Evolutionary conservation across 2,888 invertebrate species (phyloP).

Genomic region (Lypha dubia): DNA sequence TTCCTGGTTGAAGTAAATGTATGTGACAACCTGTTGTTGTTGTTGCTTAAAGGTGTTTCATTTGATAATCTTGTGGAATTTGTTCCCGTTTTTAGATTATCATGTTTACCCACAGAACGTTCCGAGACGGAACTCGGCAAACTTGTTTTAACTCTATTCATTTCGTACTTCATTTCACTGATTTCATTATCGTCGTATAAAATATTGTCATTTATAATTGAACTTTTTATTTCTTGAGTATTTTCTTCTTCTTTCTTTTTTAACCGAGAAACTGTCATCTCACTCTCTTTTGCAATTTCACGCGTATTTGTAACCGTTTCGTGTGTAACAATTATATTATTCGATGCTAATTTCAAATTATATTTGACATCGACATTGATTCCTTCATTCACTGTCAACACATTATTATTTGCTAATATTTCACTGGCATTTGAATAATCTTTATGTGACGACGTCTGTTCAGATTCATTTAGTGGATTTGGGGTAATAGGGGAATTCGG

Average conservation of each 20-base stretch:
- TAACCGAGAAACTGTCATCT: constrained; percentile 18
- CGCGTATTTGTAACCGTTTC: constrained; percentile 17
- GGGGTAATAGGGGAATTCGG: constrained; percentile 51
- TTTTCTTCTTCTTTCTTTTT: constrained; percentile 13
- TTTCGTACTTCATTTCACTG: constrained; percentile 79
- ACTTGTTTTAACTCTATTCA: constrained; percentile 73
- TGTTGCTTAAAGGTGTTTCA: background rate
- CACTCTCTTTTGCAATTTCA: constrained; percentile 8
- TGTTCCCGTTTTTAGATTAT: background rate
- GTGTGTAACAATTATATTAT: background rate
- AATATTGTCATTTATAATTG: constrained; percentile 25
- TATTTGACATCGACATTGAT: constrained; percentile 18
- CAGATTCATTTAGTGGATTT: constrained; percentile 42
- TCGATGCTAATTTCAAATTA: constrained; percentile 52
- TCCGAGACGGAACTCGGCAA: constrained; percentile 66
- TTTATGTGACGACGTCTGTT: constrained; percentile 61
- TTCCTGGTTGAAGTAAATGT: background rate
- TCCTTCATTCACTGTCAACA: constrained; percentile 28
- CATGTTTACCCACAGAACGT: constrained; percentile 50
- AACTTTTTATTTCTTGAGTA: constrained; percentile 4
- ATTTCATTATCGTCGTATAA: constrained; percentile 20
- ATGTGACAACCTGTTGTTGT: background rate
- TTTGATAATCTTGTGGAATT: constrained; percentile 3
- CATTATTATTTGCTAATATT: constrained; percentile 63
- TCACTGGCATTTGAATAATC: constrained; percentile 52